phyloP scores from a whole-genome alignment of 2,888 invertebrate genomes.

The Spilosoma lubricipeda region DNA sequence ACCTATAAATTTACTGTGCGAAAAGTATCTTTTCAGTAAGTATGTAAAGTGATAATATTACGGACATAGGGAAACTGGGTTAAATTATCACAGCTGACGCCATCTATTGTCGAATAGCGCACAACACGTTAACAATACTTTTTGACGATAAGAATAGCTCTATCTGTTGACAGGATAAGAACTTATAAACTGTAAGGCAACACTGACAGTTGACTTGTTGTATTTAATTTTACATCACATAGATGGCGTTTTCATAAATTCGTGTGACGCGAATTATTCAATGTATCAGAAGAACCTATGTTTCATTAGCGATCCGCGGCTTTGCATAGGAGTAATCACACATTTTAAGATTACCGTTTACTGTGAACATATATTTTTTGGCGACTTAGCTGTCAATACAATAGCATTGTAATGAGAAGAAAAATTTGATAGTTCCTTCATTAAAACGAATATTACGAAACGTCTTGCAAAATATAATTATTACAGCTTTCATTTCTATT shows the following conservation, averaged over 20 bases:
- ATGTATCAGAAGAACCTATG: not conserved
- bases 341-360: too few relatives aligned
- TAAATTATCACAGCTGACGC: not conserved
- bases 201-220: not conserved
- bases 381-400: too few relatives aligned
- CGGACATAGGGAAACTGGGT: too few relatives aligned
- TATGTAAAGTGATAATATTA: too few relatives aligned
- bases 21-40: too few relatives aligned
- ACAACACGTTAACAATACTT: not conserved
- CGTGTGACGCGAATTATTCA: not conserved
- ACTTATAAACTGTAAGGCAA: not conserved
- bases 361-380: too few relatives aligned
- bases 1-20: not conserved
- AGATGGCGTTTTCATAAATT: conserved; percentile 32
- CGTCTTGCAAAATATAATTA: too few relatives aligned
- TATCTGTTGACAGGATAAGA: conserved; percentile 36
- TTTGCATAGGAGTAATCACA: too few relatives aligned
- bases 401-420: too few relatives aligned
- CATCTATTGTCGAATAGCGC: not conserved
- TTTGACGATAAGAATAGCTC: conserved; percentile 11
- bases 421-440: too few relatives aligned
- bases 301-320: not conserved
- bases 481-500: too few relatives aligned
- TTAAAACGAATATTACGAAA: too few relatives aligned
- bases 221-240: not conserved